Percentiles rank a stretch among this genome's conserved stretches.
These are phyloP conservation scores for Cetonia aurata DNA, from an alignment of 2,888 invertebrate genomes.

Conservation along the genomic window DNA sequence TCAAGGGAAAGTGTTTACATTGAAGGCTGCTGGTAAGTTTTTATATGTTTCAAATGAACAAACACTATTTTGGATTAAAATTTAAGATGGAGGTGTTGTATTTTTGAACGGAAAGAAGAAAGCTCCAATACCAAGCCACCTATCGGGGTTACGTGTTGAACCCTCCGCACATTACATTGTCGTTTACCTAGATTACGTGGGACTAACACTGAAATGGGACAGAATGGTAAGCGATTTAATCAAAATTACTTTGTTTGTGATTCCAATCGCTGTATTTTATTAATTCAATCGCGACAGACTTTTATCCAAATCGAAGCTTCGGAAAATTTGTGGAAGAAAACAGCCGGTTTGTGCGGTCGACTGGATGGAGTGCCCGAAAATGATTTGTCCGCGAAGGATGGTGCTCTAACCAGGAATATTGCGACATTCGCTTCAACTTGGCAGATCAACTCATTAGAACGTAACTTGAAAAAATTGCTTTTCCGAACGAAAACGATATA, in stretches of 20 bases:
- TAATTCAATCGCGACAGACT: no score
- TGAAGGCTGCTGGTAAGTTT: slow-evolving; percentile 68
- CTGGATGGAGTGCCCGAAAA: slow-evolving; percentile 79
- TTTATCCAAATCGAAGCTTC: slow-evolving; percentile 77
- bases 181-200: slow-evolving; percentile 76
- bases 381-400: slow-evolving; percentile 77
- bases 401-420: slow-evolving; percentile 66
- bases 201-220: slow-evolving; percentile 84
- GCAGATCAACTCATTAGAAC: slow-evolving; percentile 67
- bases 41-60: background rate
- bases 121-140: slow-evolving; percentile 78
- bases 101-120: slow-evolving; percentile 57
- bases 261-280: background rate
- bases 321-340: slow-evolving; percentile 81
- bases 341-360: slow-evolving; percentile 85
- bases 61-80: slow-evolving; percentile 5
- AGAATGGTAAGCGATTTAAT: slow-evolving; percentile 69
- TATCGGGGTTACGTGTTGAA: slow-evolving; percentile 80
- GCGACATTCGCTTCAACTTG: slow-evolving; percentile 72
- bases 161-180: slow-evolving; percentile 79
- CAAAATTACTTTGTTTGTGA: background rate
- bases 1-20: slow-evolving; percentile 77
- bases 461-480: slow-evolving; percentile 51
- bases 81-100: slow-evolving; percentile 53
- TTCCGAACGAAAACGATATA: background rate